Evolutionary conservation across 2,888 invertebrate species (phyloP).

Genomic region (Cosmopolites sordidus): DNA sequence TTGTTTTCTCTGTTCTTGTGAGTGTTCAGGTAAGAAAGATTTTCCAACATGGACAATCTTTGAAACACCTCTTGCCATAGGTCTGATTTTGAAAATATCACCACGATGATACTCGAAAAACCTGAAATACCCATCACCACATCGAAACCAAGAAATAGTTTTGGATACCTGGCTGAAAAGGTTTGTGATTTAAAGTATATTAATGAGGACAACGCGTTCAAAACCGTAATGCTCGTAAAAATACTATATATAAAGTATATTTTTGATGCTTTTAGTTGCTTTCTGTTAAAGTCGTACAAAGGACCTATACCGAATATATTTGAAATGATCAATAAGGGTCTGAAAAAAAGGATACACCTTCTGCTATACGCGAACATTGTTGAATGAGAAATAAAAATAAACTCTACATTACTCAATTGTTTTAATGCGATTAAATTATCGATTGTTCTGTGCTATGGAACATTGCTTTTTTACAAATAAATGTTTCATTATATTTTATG

Average conservation of each 20-base stretch:
- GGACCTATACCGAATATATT: conserved; percentile 11
- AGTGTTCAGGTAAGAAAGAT: conserved; percentile 7
- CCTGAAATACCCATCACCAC: neutral
- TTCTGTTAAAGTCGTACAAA: conserved; percentile 11
- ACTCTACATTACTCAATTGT: too few relatives aligned
- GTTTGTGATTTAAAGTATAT: neutral
- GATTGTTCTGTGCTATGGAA: too few relatives aligned
- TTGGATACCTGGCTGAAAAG: neutral
- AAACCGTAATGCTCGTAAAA: neutral
- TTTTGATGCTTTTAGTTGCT: neutral
- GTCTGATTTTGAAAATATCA: conserved; percentile 2
- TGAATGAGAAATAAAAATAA: too few relatives aligned
- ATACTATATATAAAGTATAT: conserved; percentile 5
- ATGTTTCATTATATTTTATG: too few relatives aligned
- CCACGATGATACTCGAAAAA: neutral
- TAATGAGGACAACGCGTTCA: neutral
- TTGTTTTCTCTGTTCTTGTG: conserved; percentile 5
- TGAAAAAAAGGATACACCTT: conserved; percentile 13
- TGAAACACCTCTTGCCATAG: conserved; percentile 15
- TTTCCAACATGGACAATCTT: conserved; percentile 7
- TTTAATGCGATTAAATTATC: too few relatives aligned
- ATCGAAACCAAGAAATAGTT: conserved; percentile 6
- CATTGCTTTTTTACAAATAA: too few relatives aligned
- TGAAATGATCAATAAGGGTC: conserved; percentile 5
- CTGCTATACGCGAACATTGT: conserved; percentile 11